A percentile compares a stretch with the other conserved stretches of the same genome.
Evolutionary conservation across 2,797 vertebrate genomes (phyloP).

Genomic region (Phataginus tricuspis): DNA sequence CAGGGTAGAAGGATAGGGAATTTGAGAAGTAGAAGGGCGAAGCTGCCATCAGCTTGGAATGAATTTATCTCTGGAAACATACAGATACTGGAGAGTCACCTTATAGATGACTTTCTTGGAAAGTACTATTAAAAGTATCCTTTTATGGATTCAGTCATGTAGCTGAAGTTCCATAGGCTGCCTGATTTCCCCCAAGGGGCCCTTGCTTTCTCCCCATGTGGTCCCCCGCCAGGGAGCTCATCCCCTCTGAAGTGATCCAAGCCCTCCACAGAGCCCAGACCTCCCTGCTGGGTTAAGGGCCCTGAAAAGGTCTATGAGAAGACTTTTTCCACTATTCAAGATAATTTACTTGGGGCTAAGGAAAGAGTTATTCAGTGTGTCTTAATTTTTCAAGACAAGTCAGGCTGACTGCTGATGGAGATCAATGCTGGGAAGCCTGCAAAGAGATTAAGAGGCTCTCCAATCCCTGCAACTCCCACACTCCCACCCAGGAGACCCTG

Average conservation of each 20-base stretch:
- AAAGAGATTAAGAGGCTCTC: neutral
- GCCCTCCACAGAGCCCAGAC: neutral
- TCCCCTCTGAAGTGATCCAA: neutral
- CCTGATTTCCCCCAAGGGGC: neutral
- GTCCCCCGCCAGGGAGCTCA: neutral
- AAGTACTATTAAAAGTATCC: neutral
- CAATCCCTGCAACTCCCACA: neutral
- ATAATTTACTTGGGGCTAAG: neutral
- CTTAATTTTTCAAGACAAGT: conserved; percentile 41
- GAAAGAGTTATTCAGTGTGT: neutral
- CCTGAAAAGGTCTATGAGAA: neutral
- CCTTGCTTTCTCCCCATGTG: neutral
- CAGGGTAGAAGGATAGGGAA: neutral
- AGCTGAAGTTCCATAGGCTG: neutral
- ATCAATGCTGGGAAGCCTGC: neutral
- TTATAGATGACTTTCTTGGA: neutral
- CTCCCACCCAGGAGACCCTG: neutral
- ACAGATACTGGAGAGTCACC: neutral
- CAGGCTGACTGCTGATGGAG: neutral
- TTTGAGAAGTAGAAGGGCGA: neutral
- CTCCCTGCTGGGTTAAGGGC: neutral
- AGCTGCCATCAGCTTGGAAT: neutral
- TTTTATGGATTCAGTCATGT: neutral
- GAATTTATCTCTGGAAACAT: neutral
- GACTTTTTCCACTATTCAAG: neutral